phyloP scores from a whole-genome alignment of 2,113 vertebrate genomes.

The Hemibagrus wyckioides region DNA sequence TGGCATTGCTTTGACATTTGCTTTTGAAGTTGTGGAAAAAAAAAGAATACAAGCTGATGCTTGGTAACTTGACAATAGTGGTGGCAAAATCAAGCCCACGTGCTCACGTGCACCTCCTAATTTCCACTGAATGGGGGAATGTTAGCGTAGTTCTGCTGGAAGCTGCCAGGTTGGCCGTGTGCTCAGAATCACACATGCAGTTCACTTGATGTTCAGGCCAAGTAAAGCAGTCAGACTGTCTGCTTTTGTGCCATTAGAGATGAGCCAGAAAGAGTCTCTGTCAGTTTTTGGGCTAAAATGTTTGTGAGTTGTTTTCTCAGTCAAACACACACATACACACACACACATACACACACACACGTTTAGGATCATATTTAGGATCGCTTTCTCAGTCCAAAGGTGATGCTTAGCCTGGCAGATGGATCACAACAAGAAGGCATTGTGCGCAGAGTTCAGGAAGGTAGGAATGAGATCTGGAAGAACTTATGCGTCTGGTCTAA shows the following conservation, averaged over 20 bases:
- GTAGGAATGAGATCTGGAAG: slow-evolving; percentile 48
- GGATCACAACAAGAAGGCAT: slow-evolving; percentile 41
- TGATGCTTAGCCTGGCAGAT: slow-evolving; percentile 17
- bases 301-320: neutral
- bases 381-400: neutral
- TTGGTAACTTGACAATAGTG: slow-evolving; percentile 53
- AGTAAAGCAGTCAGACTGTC: slow-evolving; percentile 42
- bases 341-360: neutral
- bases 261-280: neutral
- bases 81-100: slow-evolving; percentile 52
- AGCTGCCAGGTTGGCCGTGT: slow-evolving; percentile 45
- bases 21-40: slow-evolving; percentile 58
- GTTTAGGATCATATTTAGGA: neutral
- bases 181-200: slow-evolving; percentile 48
- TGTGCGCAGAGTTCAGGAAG: slow-evolving; percentile 37
- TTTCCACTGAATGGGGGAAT: slow-evolving; percentile 54
- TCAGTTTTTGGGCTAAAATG: neutral
- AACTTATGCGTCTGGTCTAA: slow-evolving; percentile 36
- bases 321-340: neutral
- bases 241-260: slow-evolving; percentile 9
- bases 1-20: slow-evolving; percentile 48
- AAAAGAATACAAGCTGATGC: slow-evolving; percentile 18
- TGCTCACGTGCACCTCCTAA: slow-evolving; percentile 62
- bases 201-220: slow-evolving; percentile 44
- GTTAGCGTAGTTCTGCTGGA: slow-evolving; percentile 54